Base-by-base conservation (phyloP, 2,113 vertebrate species). In the Leucopternis melanops region DNA sequence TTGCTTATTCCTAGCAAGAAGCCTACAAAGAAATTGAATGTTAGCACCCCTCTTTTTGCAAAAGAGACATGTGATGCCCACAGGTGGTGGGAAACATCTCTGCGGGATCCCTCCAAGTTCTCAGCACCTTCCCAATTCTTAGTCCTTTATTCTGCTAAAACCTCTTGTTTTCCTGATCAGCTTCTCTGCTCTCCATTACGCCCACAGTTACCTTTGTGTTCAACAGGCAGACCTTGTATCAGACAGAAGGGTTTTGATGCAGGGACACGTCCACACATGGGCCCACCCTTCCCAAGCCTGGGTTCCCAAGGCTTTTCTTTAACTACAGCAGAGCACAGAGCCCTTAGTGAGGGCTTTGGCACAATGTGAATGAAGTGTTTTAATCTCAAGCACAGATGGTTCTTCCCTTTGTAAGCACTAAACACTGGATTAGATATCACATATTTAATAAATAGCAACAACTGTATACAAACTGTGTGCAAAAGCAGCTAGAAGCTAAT, bases 371-470 rank as follows among this genome's bases (percentile, higher is more conserved):
- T 55, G 29, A 75, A 94, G 77, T 52, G 65, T n/a, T 89, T 69
- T 32, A 79, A 94, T 89, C 96, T 94, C 83, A 91, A 81, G 61
- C 70, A 86, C 83, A 94, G 94, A 94, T 70, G 91, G 73, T 57
- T 89, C 86, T 79, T 91, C 77, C 58, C 44, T 87, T 87, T 84
- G 79, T 21, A 87, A 94, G 69, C 73, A 57, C 80, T 93, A 84
- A 95, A 84, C 77, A 65, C 88, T 89, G 92, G 83, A 85, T 95
- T 91, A 91, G 77, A 85, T 96, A 83, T 65, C 77, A 89, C 70
- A 92, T 45, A 94, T 82, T 94, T 92, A 89, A 97, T 79, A 94
- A 94, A 91, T 29, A 94, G 59, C 55, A 95, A 94, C 94, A 94
- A 84, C 75, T 94, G 73, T 67, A 94, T 65, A 89, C 61, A 94